Conservation (phyloP, 2,888 invertebrate species). For the Cheiracanthium punctorium region DNA sequence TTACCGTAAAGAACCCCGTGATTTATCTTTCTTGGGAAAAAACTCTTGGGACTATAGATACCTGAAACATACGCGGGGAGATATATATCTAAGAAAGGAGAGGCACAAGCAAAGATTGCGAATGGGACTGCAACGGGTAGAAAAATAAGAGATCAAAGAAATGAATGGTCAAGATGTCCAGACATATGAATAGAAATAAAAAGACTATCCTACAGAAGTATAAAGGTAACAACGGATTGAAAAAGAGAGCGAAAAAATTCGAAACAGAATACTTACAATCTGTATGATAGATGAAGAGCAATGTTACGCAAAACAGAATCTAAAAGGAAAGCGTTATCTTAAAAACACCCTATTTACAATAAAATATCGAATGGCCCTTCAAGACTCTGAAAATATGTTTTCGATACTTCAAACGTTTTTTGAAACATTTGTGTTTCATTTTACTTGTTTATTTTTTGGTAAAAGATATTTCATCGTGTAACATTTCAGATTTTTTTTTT, state of each 20-base stretch:
- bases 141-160: conserved; percentile 6
- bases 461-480: too few species aligned
- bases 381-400: too few species aligned
- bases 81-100: not conserved
- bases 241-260: not conserved
- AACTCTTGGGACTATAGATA: not conserved
- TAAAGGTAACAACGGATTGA: not conserved
- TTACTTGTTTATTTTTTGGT: too few species aligned
- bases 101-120: not conserved
- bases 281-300: too few species aligned
- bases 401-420: too few species aligned
- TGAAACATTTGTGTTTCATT: too few species aligned
- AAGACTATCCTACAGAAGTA: not conserved
- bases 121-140: not conserved
- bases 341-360: too few species aligned
- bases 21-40: not conserved
- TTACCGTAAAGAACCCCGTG: not conserved
- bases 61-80: not conserved
- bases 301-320: too few species aligned
- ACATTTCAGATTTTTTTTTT: too few species aligned
- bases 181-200: not conserved
- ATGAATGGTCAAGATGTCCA: not conserved
- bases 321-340: too few species aligned
- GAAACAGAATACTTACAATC: not conserved
- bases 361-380: too few species aligned